These are phyloP conservation scores for Lasioglossum lativentre DNA, from an alignment of 2,888 invertebrate genomes.

Conservation along the genomic window DNA sequence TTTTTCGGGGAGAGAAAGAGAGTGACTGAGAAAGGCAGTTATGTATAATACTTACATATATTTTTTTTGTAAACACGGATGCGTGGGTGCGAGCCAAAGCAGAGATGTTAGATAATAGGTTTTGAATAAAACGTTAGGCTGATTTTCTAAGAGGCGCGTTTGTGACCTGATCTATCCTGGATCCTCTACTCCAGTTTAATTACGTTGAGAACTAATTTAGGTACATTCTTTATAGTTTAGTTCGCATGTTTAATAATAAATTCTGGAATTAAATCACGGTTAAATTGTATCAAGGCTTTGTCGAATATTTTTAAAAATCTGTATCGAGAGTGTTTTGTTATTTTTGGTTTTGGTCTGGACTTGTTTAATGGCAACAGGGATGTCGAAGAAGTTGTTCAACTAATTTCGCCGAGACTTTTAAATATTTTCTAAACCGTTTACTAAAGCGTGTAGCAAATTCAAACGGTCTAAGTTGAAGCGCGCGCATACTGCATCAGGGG, in stretches of 20 bases:
- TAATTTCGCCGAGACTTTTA: too few relatives aligned
- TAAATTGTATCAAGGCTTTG: neutral
- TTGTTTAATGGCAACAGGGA: too few relatives aligned
- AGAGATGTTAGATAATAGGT: conserved; percentile 17
- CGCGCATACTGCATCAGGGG: neutral
- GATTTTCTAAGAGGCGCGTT: conserved; percentile 2
- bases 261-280: neutral
- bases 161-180: neutral
- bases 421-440: too few relatives aligned
- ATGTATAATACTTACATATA: conserved; percentile 49
- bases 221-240: neutral
- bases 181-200: neutral
- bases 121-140: conserved; percentile 36
- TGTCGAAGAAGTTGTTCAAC: too few relatives aligned
- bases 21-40: conserved; percentile 1
- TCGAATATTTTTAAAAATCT: neutral
- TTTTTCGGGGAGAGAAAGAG: conserved; percentile 47
- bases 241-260: neutral
- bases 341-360: neutral
- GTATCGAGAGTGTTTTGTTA: neutral
- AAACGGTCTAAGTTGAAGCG: neutral
- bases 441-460: too few relatives aligned
- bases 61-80: conserved; percentile 22
- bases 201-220: neutral
- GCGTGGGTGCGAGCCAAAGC: conserved; percentile 23